Evolutionary conservation across 2,888 invertebrate species (phyloP).

Genomic region (Fissipunctia ypsillon): DNA sequence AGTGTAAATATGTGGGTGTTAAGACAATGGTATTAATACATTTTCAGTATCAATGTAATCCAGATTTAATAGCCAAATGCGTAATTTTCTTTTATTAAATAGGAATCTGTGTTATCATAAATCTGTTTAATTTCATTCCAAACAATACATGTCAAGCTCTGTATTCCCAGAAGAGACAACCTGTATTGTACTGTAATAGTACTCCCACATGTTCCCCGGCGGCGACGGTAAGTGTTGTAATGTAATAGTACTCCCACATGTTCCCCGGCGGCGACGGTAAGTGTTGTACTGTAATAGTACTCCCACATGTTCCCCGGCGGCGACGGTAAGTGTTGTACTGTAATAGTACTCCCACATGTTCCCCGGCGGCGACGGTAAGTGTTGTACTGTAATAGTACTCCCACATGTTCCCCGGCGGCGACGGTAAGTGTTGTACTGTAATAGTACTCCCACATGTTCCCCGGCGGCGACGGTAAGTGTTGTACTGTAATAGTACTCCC

Average conservation of each 20-base stretch:
- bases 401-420: no score
- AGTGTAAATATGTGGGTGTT: no score
- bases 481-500: no score
- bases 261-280: conserved; percentile 1
- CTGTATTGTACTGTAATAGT: conserved; percentile 4
- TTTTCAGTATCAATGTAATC: no score
- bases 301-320: conserved; percentile 5
- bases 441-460: no score
- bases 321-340: not conserved
- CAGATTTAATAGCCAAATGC: no score
- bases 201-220: conserved; percentile 1
- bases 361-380: not conserved
- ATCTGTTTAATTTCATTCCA: not conserved
- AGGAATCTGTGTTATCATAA: no score
- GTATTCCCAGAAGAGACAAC: not conserved
- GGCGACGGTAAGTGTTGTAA: conserved; percentile 1
- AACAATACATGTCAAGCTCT: not conserved
- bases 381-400: no score
- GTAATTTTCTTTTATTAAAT: no score
- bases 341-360: conserved; percentile 7
- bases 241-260: not conserved
- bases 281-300: conserved; percentile 3
- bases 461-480: no score
- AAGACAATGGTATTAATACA: no score
- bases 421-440: no score